Percentiles rank a stretch among this genome's conserved stretches.
Conservation (phyloP, 2,113 vertebrate genomes). For the Manacus vitellinus region DNA sequence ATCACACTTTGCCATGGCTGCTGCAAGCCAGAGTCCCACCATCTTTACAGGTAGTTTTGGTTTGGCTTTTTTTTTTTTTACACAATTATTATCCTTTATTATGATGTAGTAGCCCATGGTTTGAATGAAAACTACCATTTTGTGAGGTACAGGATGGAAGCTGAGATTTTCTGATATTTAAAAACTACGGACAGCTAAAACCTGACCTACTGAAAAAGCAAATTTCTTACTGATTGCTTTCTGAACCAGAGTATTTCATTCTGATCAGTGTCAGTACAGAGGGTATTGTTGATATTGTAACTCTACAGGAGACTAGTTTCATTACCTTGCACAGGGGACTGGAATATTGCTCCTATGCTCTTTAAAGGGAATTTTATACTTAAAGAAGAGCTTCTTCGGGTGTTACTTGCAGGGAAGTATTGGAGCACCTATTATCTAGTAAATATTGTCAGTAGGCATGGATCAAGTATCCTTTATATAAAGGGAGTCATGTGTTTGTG, state of each 20-base stretch:
- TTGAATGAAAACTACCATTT: background rate
- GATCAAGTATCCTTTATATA: background rate
- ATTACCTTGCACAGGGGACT: background rate
- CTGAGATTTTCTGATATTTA: background rate
- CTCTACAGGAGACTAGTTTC: background rate
- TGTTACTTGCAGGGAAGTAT: background rate
- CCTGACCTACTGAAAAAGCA: background rate
- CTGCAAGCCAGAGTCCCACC: conserved; percentile 65
- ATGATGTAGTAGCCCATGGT: background rate
- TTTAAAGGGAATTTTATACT: background rate
- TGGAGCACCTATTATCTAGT: background rate
- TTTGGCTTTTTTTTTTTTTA: no score
- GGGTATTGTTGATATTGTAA: background rate
- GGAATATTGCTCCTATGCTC: background rate
- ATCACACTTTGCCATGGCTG: conserved; percentile 76
- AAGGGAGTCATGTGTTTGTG: background rate
- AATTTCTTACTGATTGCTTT: background rate
- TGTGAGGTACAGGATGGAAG: background rate
- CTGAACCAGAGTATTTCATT: background rate
- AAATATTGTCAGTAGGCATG: background rate
- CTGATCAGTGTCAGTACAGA: background rate
- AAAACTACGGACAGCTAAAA: background rate
- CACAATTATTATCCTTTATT: background rate
- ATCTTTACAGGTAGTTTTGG: conserved; percentile 65
- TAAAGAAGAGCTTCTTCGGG: background rate